phyloP scores from a whole-genome alignment of 2,113 vertebrate species.

The Saiga tatarica region DNA sequence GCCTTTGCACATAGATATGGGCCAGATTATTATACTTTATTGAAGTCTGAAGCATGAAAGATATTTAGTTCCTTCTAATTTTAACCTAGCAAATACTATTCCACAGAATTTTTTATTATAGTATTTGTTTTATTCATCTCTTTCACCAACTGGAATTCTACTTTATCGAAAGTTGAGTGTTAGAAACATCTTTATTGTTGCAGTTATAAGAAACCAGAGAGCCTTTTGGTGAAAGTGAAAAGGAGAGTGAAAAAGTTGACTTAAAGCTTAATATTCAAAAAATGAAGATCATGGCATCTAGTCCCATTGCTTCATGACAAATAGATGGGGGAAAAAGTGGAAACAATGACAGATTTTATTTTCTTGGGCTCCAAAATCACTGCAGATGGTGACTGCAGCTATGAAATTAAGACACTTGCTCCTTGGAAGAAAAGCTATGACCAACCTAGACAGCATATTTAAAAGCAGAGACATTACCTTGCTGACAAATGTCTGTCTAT shows the following conservation, averaged over 20 bases:
- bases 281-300: not conserved
- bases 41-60: not conserved
- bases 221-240: not conserved
- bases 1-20: rapidly evolving
- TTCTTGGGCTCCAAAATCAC: not conserved
- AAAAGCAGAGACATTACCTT: not conserved
- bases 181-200: not conserved
- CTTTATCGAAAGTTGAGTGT: not conserved
- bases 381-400: not conserved
- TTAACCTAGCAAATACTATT: not conserved
- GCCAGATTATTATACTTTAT: not conserved
- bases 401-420: not conserved
- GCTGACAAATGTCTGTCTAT: not conserved
- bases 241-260: not conserved
- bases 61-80: not conserved
- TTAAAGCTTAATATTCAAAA: not conserved
- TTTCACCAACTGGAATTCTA: not conserved
- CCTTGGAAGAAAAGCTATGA: not conserved
- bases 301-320: not conserved
- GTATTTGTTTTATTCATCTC: not conserved
- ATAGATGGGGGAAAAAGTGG: not conserved
- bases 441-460: not conserved
- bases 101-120: not conserved
- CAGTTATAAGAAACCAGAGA: not conserved
- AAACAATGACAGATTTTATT: not conserved